Evolutionary conservation across 1,140 invertebrate species (phyloP), one percentile per base, ranked within the genome.

Genomic region (Drosophila mojavensis): DNA sequence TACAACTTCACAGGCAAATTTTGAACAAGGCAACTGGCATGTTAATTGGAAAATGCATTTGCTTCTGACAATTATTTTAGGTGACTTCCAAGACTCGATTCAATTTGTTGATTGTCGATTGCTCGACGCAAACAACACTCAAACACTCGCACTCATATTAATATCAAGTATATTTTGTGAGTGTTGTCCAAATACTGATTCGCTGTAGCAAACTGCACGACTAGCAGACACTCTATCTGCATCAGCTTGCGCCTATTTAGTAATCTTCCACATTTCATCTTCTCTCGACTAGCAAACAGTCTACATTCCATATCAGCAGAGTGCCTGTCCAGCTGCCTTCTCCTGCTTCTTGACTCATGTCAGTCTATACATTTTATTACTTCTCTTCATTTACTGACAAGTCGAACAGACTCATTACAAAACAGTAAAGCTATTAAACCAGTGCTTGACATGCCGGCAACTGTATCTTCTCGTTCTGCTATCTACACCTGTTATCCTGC

Each of bases 21-120:
- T 75, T 64, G 58, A 74, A 66, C 68, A 48, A 84, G 41, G 67
- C 77, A 61, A 55, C 51, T 45, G 76, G 77, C 65, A 79, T 85
- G 75, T 85, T 85, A 85, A 85, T 85, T 86, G 82, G 79, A 82
- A 86, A 85, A 74, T 88, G 70, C 72, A 73, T 69, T 81, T 78
- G 60, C 69, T 59, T 75, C 82, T 45, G 59, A 86, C 81, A 85
- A 85, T 86, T 86, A 86, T 82, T 67, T 63, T 81, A 47, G 75
- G 58, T 78, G 70, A 81, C 78, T 41, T 33, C 47, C 26, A 62
- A 33, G 10, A 13, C 3, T 30, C 30, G 30, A 50, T 73, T 73
- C 64, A 73, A 68, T 61, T 73, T 73, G 48, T 47, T 68, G 70
- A 73, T 72, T 65, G 55, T 36, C 41, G 69, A 66, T 72, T 72